These are phyloP conservation scores for Saccostrea echinata DNA, from an alignment of 1,140 invertebrate species.

Conservation along the genomic window DNA sequence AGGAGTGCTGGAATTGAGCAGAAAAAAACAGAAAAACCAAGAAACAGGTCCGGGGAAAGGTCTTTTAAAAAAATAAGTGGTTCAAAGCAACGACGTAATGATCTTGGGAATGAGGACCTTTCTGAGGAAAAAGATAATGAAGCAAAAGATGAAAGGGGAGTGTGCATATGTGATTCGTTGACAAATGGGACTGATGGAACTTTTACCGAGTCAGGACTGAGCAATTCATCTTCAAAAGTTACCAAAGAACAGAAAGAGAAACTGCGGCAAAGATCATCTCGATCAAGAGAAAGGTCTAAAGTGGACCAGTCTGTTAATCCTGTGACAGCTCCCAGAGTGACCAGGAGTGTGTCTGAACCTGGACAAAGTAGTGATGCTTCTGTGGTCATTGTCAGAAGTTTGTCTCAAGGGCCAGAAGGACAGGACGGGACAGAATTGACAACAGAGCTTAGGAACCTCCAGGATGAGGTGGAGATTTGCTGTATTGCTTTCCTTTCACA, in stretches of 20 bases:
- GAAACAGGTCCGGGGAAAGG: background rate
- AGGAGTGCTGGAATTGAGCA: background rate
- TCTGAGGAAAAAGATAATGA: background rate
- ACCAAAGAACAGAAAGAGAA: background rate
- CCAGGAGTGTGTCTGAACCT: background rate
- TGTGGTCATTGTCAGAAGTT: background rate
- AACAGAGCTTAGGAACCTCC: background rate
- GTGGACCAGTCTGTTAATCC: background rate
- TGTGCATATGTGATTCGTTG: background rate
- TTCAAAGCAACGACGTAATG: background rate
- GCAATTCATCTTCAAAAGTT: background rate
- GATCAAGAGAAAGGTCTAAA: background rate
- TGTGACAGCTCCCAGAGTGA: background rate
- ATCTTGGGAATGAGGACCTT: background rate
- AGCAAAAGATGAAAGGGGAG: background rate
- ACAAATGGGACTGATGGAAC: background rate
- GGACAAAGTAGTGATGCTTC: background rate
- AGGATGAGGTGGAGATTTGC: background rate
- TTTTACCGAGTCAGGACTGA: background rate
- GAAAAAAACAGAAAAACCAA: background rate
- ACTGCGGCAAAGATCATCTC: background rate
- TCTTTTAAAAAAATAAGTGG: background rate
- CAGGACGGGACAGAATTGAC: background rate
- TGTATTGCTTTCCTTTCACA: no score
- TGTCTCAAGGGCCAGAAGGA: constrained; percentile 5